Evolutionary conservation across 2,113 vertebrate species (phyloP).

Genomic region (Heliornis fulica): DNA sequence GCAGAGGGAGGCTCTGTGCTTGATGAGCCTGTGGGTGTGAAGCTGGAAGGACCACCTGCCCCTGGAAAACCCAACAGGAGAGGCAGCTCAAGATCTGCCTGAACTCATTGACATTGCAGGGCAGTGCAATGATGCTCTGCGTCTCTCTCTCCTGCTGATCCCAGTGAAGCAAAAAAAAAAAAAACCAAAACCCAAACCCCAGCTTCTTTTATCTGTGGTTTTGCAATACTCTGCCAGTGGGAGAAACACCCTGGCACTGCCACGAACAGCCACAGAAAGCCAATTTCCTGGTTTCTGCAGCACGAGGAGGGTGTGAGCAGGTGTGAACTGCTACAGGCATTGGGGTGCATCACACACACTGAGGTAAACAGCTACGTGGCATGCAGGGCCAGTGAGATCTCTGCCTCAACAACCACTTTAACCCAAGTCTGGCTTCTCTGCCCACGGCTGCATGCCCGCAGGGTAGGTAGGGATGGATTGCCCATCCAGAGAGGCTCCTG

Average conservation of each 20-base stretch:
- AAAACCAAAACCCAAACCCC: too few species aligned
- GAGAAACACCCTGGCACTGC: background rate
- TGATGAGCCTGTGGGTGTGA: background rate
- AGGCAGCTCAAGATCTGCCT: background rate
- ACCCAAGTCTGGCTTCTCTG: background rate
- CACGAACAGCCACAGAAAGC: background rate
- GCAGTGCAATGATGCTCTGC: background rate
- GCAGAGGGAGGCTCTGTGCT: background rate
- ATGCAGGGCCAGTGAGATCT: background rate
- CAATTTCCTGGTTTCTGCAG: background rate
- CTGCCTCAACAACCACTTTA: background rate
- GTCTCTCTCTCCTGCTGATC: background rate
- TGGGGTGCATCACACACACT: background rate
- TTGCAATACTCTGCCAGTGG: background rate
- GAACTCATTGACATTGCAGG: background rate
- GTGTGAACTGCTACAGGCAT: background rate
- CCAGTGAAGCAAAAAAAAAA: background rate
- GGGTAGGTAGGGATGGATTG: background rate
- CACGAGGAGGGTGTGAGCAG: background rate
- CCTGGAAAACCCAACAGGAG: background rate
- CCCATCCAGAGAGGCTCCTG: fast-evolving
- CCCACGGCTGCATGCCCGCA: fast-evolving
- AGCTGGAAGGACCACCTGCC: background rate
- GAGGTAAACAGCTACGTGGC: fast-evolving
- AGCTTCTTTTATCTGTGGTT: background rate